Conservation (phyloP, 2,113 vertebrate genomes). For the Anhinga rufa region DNA sequence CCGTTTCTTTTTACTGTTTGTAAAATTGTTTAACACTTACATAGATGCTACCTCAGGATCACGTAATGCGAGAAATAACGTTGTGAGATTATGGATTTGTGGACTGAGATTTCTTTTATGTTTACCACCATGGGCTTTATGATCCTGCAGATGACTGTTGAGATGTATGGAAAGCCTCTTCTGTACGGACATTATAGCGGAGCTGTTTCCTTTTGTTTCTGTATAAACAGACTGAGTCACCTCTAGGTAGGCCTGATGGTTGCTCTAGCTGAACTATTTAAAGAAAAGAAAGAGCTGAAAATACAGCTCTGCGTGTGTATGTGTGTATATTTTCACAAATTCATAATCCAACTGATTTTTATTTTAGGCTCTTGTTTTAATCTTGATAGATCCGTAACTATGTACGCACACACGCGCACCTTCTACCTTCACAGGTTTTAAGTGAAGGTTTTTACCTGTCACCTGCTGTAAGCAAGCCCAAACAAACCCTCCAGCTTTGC, state of each 20-base stretch:
- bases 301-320: neutral
- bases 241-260: neutral
- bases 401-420: accelerated
- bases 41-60: neutral
- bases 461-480: neutral
- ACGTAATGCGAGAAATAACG: neutral
- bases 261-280: neutral
- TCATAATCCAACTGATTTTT: neutral
- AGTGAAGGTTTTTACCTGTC: neutral
- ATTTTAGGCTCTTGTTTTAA: neutral
- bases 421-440: neutral
- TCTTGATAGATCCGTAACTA: neutral
- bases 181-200: neutral
- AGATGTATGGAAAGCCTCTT: neutral
- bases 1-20: neutral
- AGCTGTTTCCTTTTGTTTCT: neutral
- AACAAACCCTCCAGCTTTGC: neutral
- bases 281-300: neutral
- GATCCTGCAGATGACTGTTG: neutral
- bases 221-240: neutral
- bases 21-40: neutral
- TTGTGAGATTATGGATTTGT: neutral
- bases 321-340: neutral
- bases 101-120: neutral
- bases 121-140: neutral